Evolutionary conservation across 2,113 vertebrate species (phyloP).

Genomic region (Pampusana beccarii): DNA sequence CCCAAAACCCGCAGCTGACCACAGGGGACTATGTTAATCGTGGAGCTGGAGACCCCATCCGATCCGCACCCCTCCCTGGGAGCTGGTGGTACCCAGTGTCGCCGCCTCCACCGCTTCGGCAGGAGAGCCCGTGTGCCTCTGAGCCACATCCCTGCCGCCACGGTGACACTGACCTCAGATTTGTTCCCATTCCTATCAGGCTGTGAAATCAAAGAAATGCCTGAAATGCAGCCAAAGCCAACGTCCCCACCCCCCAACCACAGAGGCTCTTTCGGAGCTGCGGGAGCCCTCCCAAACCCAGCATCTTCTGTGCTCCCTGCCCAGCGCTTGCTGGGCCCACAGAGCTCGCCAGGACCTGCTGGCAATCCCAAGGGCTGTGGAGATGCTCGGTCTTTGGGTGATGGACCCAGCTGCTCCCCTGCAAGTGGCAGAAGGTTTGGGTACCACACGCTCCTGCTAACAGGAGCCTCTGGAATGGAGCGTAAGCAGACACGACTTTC

Average conservation of each 20-base stretch:
- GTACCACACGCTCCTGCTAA: accelerated
- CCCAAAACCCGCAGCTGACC: neutral
- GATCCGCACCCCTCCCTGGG: neutral
- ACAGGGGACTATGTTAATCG: neutral
- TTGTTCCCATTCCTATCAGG: neutral
- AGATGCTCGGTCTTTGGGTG: neutral
- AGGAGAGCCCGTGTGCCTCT: neutral
- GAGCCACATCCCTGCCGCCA: neutral
- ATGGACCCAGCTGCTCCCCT: neutral
- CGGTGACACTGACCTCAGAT: neutral
- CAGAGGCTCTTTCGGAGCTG: neutral
- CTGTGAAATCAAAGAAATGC: neutral
- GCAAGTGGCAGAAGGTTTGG: neutral
- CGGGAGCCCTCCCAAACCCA: neutral
- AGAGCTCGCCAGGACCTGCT: neutral
- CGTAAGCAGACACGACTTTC: neutral
- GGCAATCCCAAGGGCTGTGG: neutral
- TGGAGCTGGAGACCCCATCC: neutral
- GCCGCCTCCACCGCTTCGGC: neutral
- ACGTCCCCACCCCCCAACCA: neutral
- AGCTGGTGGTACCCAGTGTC: accelerated
- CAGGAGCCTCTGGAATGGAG: neutral
- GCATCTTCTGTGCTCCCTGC: too few relatives aligned
- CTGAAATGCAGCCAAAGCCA: neutral
- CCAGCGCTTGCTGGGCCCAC: neutral